Percentiles rank a stretch among this genome's conserved stretches.
Conservation (phyloP, 2,888 invertebrate genomes). For the Drosophila hamatofila region DNA sequence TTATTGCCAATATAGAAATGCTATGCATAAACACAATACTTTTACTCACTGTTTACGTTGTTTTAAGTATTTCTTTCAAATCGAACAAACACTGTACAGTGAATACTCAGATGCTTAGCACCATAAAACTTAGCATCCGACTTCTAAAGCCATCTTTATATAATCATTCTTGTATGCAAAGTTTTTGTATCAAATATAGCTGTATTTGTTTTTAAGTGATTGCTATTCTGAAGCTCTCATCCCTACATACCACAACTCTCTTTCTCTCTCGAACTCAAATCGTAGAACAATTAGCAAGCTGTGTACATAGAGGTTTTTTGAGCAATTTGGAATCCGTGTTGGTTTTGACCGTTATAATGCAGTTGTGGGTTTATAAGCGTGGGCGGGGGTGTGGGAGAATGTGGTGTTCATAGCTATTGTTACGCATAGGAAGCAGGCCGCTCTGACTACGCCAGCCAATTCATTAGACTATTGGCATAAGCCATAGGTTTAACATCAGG, state of each 20-base stretch:
- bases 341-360: slow-evolving; percentile 56
- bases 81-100: slow-evolving; percentile 44
- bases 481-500: slow-evolving; percentile 99
- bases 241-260: slow-evolving; percentile 15
- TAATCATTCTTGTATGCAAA: slow-evolving; percentile 49
- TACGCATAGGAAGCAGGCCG: slow-evolving; percentile 46
- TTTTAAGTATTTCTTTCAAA: slow-evolving; percentile 32
- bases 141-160: slow-evolving; percentile 70
- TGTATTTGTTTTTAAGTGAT: slow-evolving; percentile 63
- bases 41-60: slow-evolving; percentile 45
- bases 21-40: slow-evolving; percentile 68
- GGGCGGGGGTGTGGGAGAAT: slow-evolving; percentile 27
- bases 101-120: slow-evolving; percentile 74
- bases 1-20: slow-evolving; percentile 66
- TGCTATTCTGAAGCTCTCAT: slow-evolving; percentile 42
- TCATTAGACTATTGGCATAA: slow-evolving; percentile 95
- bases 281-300: slow-evolving; percentile 47
- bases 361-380: slow-evolving; percentile 59
- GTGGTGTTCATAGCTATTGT: slow-evolving; percentile 54
- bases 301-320: slow-evolving; percentile 60
- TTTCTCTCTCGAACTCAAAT: slow-evolving; percentile 43
- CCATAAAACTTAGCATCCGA: slow-evolving; percentile 74
- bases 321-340: slow-evolving; percentile 60
- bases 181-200: slow-evolving; percentile 75
- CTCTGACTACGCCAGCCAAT: slow-evolving; percentile 86